Evolutionary conservation across 1,140 invertebrate genomes (phyloP), one percentile per base, ranked within the genome.

Genomic region (Teleogryllus occipitalis): DNA sequence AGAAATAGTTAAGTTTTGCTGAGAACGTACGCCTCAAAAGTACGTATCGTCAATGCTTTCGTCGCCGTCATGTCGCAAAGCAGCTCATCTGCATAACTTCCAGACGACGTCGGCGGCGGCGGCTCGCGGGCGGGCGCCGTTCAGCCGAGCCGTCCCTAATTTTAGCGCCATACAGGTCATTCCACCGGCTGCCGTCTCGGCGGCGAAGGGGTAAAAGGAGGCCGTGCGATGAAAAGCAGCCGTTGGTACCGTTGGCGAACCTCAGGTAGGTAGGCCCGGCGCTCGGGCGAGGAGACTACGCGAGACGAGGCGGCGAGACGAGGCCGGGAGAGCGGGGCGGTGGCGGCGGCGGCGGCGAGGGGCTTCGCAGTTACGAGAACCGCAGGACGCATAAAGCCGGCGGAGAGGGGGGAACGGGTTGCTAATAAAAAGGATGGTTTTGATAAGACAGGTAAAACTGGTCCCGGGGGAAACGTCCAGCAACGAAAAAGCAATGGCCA

Each of bases 371-470:
- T 39, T 39, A 39, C 27, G 27, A 39, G 27, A 39, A 39, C 27
- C 27, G 27, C 27, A 39, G 1, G 27, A 39, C 27, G 27, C 27
- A 39, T 39, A 39, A 39, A 39, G 27, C 27, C 27, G 54, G 27
- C 54, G 54, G 10, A 0, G 54, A 7, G 7, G 18, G 54, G 54
- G 54, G 54, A 65, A 65, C 54, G 54, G 54, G 54, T 65, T 65
- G 18, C 54, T 65, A 65, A 65, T 65, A 65, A 65, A 65, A 65
- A 65, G 54, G 54, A 65, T 65, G 54, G 54, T 65, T 65, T 65
- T 65, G 54, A 65, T 65, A 65, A 65, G 54, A 65, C 54, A 65
- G 54, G 54, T 65, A 65, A 65, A 65, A 65, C 54, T 65, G 54
- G 54, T 65, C 54, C 54, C 54, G 10, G 10, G 10, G 18, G 54